Evolutionary conservation across 2,888 invertebrate species (phyloP).

Genomic region (Lamellibrachia satsuma): DNA sequence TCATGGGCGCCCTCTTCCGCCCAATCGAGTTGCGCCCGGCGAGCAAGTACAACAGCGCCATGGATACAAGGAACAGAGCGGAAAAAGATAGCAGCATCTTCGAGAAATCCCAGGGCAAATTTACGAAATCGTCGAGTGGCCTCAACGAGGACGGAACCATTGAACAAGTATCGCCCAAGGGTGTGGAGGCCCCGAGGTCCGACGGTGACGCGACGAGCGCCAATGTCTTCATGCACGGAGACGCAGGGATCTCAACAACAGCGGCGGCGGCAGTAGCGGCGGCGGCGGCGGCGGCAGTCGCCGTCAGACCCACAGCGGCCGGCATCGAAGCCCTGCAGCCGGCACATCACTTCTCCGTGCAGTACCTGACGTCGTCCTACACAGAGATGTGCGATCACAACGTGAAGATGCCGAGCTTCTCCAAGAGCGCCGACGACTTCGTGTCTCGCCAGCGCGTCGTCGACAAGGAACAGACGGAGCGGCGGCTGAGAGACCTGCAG

Average conservation of each 20-base stretch:
- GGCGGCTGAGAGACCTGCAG: conserved; percentile 18
- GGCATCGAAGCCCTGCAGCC: neutral
- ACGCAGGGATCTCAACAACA: neutral
- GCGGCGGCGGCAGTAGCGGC: neutral
- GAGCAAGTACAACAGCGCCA: neutral
- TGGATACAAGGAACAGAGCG: neutral
- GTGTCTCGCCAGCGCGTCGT: neutral
- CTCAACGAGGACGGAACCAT: neutral
- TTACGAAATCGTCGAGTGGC: neutral
- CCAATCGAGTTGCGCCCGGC: neutral
- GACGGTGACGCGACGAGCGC: neutral
- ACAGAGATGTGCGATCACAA: neutral
- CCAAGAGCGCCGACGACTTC: conserved; percentile 46
- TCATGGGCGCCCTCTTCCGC: neutral
- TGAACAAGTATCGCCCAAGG: neutral
- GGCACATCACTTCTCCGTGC: neutral
- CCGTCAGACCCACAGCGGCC: neutral
- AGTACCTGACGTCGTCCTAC: conserved; percentile 3
- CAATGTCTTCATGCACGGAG: neutral
- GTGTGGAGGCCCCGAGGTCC: neutral
- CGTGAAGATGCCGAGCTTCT: conserved; percentile 9
- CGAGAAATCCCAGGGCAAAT: neutral
- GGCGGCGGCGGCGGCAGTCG: neutral
- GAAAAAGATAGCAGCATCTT: neutral
- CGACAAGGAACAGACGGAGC: conserved; percentile 23